phyloP scores from a whole-genome alignment of 1,140 invertebrate genomes.

The Ostrea denselamellosa region DNA sequence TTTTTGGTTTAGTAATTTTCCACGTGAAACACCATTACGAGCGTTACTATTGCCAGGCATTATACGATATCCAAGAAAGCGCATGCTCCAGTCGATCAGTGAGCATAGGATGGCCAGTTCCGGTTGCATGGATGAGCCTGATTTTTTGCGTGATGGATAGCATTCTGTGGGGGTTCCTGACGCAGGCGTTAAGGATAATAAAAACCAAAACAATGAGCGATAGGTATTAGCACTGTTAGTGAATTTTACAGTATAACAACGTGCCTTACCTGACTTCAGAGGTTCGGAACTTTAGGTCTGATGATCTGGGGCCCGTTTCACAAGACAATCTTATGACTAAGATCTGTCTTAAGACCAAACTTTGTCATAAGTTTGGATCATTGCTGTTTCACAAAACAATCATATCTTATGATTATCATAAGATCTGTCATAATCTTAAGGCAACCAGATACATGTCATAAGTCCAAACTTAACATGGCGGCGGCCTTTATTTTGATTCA shows the following conservation, averaged over 20 bases:
- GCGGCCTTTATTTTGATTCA: too few relatives aligned
- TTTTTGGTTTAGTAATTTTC: constrained; percentile 69
- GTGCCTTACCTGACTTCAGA: background rate
- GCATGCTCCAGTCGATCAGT: constrained; percentile 10
- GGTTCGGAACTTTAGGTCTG: background rate
- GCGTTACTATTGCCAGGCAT: constrained; percentile 40
- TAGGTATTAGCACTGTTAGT: background rate
- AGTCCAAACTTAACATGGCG: too few relatives aligned
- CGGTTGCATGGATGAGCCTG: background rate
- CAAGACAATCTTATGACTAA: too few relatives aligned
- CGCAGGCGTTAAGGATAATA: constrained; percentile 2
- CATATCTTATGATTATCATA: too few relatives aligned
- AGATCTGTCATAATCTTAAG: too few relatives aligned
- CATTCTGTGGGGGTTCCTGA: background rate
- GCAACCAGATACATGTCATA: too few relatives aligned
- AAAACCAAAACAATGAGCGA: constrained; percentile 24
- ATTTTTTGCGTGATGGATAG: background rate
- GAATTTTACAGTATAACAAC: background rate
- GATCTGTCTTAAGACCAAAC: too few relatives aligned
- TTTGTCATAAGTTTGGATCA: too few relatives aligned
- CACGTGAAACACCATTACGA: constrained; percentile 69
- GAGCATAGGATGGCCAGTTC: background rate
- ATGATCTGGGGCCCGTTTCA: too few relatives aligned
- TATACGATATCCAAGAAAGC: constrained; percentile 29
- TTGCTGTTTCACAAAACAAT: too few relatives aligned